Percentiles rank a stretch among this genome's conserved stretches.
Conservation (phyloP, 1,140 invertebrate genomes). For the Papilio helenus region DNA sequence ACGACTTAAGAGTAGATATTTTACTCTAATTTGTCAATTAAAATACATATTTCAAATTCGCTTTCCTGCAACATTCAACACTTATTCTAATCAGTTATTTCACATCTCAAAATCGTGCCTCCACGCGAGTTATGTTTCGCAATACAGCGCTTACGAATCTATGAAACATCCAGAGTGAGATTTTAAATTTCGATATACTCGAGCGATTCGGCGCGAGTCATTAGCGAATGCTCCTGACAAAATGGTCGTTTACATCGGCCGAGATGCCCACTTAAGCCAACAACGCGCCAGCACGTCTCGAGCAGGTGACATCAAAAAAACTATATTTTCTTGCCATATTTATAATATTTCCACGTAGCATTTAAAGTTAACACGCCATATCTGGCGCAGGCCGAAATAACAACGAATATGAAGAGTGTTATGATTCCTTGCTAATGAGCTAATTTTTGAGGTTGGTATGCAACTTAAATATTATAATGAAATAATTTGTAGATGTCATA, state of each 20-base stretch:
- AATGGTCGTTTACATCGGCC: slow-evolving; percentile 46
- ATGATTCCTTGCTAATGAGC: slow-evolving; percentile 62
- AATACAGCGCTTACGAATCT: slow-evolving; percentile 6
- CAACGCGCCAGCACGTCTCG: slow-evolving; percentile 54
- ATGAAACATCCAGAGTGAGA: slow-evolving; percentile 25
- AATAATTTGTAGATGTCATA: slow-evolving; percentile 65
- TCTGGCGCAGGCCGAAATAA: slow-evolving; percentile 42
- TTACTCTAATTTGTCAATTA: background rate
- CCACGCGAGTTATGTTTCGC: background rate
- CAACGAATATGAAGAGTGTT: slow-evolving; percentile 48
- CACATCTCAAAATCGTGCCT: slow-evolving; percentile 17
- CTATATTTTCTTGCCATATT: slow-evolving; percentile 49
- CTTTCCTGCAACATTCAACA: background rate
- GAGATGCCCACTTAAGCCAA: slow-evolving; percentile 58
- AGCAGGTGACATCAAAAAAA: slow-evolving; percentile 58
- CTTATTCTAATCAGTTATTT: slow-evolving; percentile 3
- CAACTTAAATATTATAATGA: slow-evolving; percentile 63
- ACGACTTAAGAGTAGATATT: no score
- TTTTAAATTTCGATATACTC: slow-evolving; percentile 14
- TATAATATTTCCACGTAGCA: slow-evolving; percentile 49
- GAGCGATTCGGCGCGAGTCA: slow-evolving; percentile 41
- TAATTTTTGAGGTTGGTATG: slow-evolving; percentile 56
- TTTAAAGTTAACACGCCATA: slow-evolving; percentile 48
- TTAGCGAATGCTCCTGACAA: slow-evolving; percentile 54
- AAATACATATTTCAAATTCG: background rate